phyloP scores from a whole-genome alignment of 92 coral and sea anemone species.

The Umimayanthus chanpuru region DNA sequence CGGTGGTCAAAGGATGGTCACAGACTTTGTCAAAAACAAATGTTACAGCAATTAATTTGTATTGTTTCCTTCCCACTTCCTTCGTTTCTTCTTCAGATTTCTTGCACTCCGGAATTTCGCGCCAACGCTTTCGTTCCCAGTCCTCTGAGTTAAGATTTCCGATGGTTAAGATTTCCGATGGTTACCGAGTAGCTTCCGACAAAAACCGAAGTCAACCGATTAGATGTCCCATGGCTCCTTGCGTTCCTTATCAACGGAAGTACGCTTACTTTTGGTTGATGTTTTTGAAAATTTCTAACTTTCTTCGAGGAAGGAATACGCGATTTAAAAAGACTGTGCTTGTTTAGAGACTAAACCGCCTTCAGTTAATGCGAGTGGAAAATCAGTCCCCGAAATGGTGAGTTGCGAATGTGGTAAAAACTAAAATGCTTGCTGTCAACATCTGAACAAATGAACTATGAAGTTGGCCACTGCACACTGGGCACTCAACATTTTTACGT shows the following conservation, averaged over 20 bases:
- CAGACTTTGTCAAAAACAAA: not conserved
- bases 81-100: not conserved
- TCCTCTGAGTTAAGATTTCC: not conserved
- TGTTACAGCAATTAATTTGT: not conserved
- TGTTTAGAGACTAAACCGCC: not conserved
- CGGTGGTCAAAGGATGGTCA: not conserved
- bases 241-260: constrained; percentile 4
- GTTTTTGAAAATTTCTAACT: not conserved
- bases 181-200: constrained; percentile 30
- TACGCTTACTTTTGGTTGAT: not conserved
- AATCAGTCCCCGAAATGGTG: too few relatives aligned
- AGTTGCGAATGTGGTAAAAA: too few relatives aligned
- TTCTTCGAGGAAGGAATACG: not conserved
- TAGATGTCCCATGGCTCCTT: not conserved
- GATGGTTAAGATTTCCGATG: not conserved
- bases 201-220: not conserved
- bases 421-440: too few relatives aligned
- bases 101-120: constrained; percentile 43
- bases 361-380: too few relatives aligned
- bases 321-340: not conserved
- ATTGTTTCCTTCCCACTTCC: not conserved
- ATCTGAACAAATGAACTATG: too few relatives aligned
- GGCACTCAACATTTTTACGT: too few relatives aligned
- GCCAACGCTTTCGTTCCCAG: constrained; percentile 39
- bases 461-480: too few relatives aligned